These are phyloP conservation scores for Branchipolynoe longqiensis DNA, from an alignment of 2,888 invertebrate species.

Conservation along the genomic window DNA sequence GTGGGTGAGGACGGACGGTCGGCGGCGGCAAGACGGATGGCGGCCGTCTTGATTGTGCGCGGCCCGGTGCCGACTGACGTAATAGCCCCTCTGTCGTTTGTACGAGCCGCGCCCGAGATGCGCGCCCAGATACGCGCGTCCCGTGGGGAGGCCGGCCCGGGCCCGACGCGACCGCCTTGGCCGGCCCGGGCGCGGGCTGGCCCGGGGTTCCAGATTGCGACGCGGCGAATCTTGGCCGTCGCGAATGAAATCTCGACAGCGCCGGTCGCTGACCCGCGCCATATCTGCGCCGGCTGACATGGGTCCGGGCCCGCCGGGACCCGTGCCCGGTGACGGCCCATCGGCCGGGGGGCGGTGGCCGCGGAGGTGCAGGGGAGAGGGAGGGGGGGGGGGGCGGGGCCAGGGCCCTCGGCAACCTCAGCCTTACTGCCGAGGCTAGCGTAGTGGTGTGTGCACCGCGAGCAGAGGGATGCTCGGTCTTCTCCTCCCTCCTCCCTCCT, in stretches of 20 bases:
- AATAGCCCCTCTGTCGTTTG: conserved; percentile 45
- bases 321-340: conserved; percentile 10
- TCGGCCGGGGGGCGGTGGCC: not conserved
- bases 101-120: conserved; percentile 28
- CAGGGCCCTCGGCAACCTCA: too few relatives aligned
- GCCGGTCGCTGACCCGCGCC: conserved; percentile 37
- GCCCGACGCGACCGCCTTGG: not conserved
- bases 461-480: too few relatives aligned
- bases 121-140: conserved; percentile 14
- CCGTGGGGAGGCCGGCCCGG: conserved; percentile 11
- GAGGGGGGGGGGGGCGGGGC: not conserved
- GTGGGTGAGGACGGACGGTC: too few relatives aligned
- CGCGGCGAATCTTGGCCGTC: conserved; percentile 17
- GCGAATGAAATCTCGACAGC: conserved; percentile 37
- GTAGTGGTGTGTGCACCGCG: too few relatives aligned
- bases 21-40: conserved; percentile 4
- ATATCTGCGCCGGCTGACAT: conserved; percentile 37
- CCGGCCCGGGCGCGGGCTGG: not conserved
- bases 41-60: conserved; percentile 9
- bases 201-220: conserved; percentile 4
- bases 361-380: not conserved
- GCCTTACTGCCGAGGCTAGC: too few relatives aligned
- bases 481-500: not conserved
- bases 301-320: conserved; percentile 20
- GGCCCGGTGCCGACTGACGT: conserved; percentile 46